Evolutionary conservation across 2,888 invertebrate genomes (phyloP), one percentile per base, ranked within the genome.

Genomic region (Stenichneumon culpator): DNA sequence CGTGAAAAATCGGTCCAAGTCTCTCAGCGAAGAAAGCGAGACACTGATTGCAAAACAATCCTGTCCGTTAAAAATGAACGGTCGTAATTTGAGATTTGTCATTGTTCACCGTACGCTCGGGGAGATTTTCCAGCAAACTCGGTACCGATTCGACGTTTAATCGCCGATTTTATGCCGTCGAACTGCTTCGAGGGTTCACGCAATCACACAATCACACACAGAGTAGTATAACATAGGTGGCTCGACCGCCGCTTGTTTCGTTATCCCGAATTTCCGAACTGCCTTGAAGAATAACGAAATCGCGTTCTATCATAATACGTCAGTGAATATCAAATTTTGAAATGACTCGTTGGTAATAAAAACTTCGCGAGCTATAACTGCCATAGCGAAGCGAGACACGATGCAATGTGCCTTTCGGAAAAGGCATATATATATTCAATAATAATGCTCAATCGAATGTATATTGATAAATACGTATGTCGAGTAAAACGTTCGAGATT

Each of bases 361-460:
- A 47, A 7, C 25, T 36, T 68, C 39, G 73, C 77, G 60, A 32
- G 39, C 25, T 67, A 54, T 68, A 32, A 67, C 67, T 68, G 52
- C 50, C 7, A 68, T 68, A 73, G 57, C 52, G 67, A 50, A 47
- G 47, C 67, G 69, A 65, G 54, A 60, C 54, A 67, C 54, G 16
- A 52, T 44, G 54, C 50, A 47, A 79, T 75, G 86, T 87, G 87
- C 87, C 86, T 87, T 86, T 84, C 65, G 74, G 67, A 75, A 32
- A 86, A 84, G 84, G 86, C 86, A 79, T 75, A 57, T 65, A 82
- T 83, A 67, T 68, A 19, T 32, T 57, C 14, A 57, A 57, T 57
- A 52, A 77, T 54, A 79, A 60, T 82, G 84, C 83, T 86, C 86
- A 75, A 81, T 75, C 81, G 68, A 65, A 80, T 75, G 28, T 70